phyloP scores from a whole-genome alignment of 1,140 invertebrate genomes.

The Drosophila nannoptera region DNA sequence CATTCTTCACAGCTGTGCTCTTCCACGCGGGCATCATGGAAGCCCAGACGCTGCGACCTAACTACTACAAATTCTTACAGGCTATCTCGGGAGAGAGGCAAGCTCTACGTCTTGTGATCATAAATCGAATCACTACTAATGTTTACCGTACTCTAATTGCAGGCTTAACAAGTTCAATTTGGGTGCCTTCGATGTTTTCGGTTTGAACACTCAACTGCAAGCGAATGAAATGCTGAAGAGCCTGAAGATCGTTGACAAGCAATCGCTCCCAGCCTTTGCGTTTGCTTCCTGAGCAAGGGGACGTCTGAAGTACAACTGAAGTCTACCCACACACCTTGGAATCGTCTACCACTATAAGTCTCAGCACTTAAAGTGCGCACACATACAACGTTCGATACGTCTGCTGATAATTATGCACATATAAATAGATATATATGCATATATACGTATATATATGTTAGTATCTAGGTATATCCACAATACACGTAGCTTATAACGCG shows the following conservation, averaged over 20 bases:
- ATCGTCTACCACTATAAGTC: constrained; percentile 15
- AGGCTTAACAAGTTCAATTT: constrained; percentile 68
- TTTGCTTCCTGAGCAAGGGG: constrained; percentile 49
- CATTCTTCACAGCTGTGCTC: constrained; percentile 87
- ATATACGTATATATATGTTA: no score
- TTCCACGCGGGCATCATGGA: constrained; percentile 90
- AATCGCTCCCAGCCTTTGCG: constrained; percentile 51
- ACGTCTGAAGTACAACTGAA: constrained; percentile 21
- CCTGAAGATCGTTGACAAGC: constrained; percentile 58
- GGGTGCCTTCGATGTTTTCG: constrained; percentile 82
- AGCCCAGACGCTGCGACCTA: constrained; percentile 87
- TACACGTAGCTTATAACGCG: no score
- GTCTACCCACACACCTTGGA: constrained; percentile 6
- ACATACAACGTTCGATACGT: constrained; percentile 37
- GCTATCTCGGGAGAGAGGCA: constrained; percentile 86
- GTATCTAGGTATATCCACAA: constrained; percentile 2
- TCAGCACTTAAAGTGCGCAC: constrained; percentile 44
- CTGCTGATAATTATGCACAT: constrained; percentile 13
- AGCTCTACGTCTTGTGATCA: constrained; percentile 59
- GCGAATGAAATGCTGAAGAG: constrained; percentile 78
- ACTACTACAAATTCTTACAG: constrained; percentile 91
- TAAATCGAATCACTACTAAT: neutral
- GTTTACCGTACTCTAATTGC: constrained; percentile 20
- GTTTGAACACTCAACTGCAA: constrained; percentile 80
- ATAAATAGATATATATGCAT: constrained; percentile 20